phyloP scores from a whole-genome alignment of 2,113 vertebrate species.

The Triplophysa tibetana region DNA sequence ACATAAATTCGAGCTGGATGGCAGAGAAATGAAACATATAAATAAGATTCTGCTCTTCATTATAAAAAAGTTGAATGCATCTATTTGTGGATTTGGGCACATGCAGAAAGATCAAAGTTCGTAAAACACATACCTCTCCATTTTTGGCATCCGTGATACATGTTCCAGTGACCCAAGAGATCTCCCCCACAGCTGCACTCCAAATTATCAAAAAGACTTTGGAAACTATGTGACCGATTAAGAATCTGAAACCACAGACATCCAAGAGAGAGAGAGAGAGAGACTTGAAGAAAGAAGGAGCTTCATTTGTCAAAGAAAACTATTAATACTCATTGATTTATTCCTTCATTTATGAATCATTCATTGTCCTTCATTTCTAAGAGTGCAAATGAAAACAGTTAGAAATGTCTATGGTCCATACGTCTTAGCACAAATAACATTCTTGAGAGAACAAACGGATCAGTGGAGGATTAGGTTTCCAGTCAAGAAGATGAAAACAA shows the following conservation, averaged over 20 bases:
- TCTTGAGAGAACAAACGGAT: too few species aligned
- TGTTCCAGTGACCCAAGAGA: not conserved
- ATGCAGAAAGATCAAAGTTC: not conserved
- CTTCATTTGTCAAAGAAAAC: not conserved
- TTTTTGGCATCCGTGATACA: not conserved
- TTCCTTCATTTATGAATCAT: not conserved
- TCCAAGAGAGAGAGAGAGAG: too few species aligned
- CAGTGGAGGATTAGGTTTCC: too few species aligned
- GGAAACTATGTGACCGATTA: not conserved
- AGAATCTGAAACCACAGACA: not conserved
- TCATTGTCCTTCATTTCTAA: not conserved
- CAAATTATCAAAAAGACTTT: not conserved
- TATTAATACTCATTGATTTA: not conserved
- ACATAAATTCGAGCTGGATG: too few species aligned
- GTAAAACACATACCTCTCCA: not conserved
- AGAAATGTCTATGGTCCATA: too few species aligned
- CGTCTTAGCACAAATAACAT: too few species aligned
- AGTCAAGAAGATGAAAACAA: not conserved
- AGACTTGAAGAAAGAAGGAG: too few species aligned
- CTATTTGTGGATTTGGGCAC: slow-evolving; percentile 7
- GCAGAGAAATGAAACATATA: not conserved
- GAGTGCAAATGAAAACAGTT: too few species aligned
- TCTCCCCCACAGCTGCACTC: not conserved
- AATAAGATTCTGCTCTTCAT: not conserved
- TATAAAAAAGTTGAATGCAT: not conserved